Evolutionary conservation across 2,113 vertebrate genomes (phyloP), one percentile per base, ranked within the genome.

Genomic region (Symphodus melops): DNA sequence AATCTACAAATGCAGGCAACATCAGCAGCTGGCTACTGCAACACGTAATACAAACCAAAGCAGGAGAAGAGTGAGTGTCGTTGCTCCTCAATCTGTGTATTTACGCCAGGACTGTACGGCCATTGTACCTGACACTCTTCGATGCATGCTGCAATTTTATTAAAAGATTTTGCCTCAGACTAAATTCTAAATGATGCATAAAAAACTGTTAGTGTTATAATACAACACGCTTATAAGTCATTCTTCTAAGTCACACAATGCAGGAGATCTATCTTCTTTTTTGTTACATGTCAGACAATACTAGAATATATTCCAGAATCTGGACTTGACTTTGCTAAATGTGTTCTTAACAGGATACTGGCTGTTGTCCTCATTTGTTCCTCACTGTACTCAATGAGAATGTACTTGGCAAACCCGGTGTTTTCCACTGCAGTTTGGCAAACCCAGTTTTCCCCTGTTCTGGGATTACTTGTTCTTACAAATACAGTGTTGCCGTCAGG

Each of bases 381-480:
- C 19, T 33, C 61, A 67, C 60, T 69, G n/a, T 69, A 21, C 68
- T 59, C 60, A 59, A 41, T 80, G 41, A 69, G 42, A 73, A 51
- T 56, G 4, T 19, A 59, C 17, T 66, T 65, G 54, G 72, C 68
- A 55, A 37, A 68, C 36, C 7, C 20, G 1, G 0, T 60, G 23
- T 68, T 74, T 65, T 57, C 25, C 58, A 49, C 28, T 39, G 54
- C 48, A 25, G 14, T 58, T 58, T 46, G 44, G 62, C 51, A 59
- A 68, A 85, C 58, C 13, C 56, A 48, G 44, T 36, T 66, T 75
- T 17, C 48, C 10, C 5, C 48, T 60, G 14, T 7, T 28, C 46
- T 41, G 41, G 33, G 37, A 37, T 61, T 73, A 41, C 14, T 72
- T 63, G 58, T 25, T 59, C 20, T 2, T 28, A 51, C 36, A 39